phyloP scores from a whole-genome alignment of 2,888 invertebrate species.

The Lasioglossum lativentre region DNA sequence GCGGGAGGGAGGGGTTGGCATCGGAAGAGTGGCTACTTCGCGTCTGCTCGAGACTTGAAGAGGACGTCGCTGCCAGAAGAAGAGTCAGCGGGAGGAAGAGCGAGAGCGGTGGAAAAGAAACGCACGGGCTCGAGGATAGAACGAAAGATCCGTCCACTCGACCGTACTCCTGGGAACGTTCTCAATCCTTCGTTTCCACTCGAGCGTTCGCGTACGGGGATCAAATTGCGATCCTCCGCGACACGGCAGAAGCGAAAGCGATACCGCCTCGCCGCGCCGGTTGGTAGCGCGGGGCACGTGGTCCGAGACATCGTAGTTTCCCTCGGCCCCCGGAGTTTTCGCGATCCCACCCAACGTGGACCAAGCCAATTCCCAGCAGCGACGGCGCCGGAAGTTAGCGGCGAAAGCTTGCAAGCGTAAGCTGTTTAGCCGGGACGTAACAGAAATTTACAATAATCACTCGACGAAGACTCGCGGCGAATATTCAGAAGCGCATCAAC shows the following conservation, averaged over 20 bases:
- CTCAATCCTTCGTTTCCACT: slow-evolving; percentile 70
- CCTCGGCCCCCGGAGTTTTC: neutral
- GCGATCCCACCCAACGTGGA: neutral
- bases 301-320: slow-evolving; percentile 15
- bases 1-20: slow-evolving; percentile 26
- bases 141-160: slow-evolving; percentile 69
- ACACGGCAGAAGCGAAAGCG: slow-evolving; percentile 12
- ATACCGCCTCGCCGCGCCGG: slow-evolving; percentile 10
- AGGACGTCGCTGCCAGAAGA: slow-evolving; percentile 65
- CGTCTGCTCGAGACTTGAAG: slow-evolving; percentile 73
- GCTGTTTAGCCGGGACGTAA: slow-evolving; percentile 17
- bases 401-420: neutral
- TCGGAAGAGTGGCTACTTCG: slow-evolving; percentile 71
- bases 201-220: slow-evolving; percentile 63
- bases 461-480: slow-evolving; percentile 71
- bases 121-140: slow-evolving; percentile 48
- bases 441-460: slow-evolving; percentile 69
- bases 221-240: slow-evolving; percentile 60
- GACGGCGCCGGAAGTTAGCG: neutral
- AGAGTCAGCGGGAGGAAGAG: slow-evolving; percentile 9
- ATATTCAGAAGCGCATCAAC: slow-evolving; percentile 78
- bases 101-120: slow-evolving; percentile 41
- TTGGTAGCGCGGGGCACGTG: neutral
- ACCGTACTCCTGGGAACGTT: slow-evolving; percentile 68
- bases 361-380: neutral